Evolutionary conservation across 2,888 invertebrate species (phyloP), one percentile per base, ranked within the genome.

Genomic region (Augochlorella aurata): DNA sequence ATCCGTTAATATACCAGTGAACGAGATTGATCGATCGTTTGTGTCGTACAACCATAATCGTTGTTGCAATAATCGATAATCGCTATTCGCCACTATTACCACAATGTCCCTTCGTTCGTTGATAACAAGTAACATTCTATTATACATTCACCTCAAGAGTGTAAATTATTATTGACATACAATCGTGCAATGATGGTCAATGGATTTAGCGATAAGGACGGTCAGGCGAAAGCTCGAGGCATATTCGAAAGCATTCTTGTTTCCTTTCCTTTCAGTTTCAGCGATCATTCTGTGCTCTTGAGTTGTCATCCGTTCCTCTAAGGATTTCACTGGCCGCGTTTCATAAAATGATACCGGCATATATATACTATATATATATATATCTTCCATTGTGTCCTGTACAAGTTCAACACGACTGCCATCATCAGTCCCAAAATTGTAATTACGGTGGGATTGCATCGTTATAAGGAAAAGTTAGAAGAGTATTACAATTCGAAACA

Each of bases 381-480:
- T 77, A 38, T 81, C 74, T 85, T 84, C 77, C 81, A 66, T 79
- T 86, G 81, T 80, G 73, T 87, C 89, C 88, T 91, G 90, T 91
- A 91, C 89, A 91, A 85, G 90, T 88, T 86, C 80, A 85, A 83
- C 82, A 86, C 77, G 85, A 89, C 84, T 77, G 76, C 84, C 85
- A 76, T 86, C 66, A 72, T 85, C 71, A 54, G 75, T 80, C 61
- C 77, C 68, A 61, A 73, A 54, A 69, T 66, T 61, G 63, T 81
- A 24, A 77, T 85, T 83, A 80, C 58, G 65, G 70, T 79, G 82
- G 70, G 79, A 45, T 72, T 69, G 63, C 72, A 81, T 63, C 75
- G 61, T 78, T 74, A 77, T 68, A 68, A 58, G 21, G 65, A 61
- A 50, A 50, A 58, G 47, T 76, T 77, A 70, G 44, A 78, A 47